Evolutionary conservation across 2,797 vertebrate species (phyloP).

Genomic region (Todus mexicanus): DNA sequence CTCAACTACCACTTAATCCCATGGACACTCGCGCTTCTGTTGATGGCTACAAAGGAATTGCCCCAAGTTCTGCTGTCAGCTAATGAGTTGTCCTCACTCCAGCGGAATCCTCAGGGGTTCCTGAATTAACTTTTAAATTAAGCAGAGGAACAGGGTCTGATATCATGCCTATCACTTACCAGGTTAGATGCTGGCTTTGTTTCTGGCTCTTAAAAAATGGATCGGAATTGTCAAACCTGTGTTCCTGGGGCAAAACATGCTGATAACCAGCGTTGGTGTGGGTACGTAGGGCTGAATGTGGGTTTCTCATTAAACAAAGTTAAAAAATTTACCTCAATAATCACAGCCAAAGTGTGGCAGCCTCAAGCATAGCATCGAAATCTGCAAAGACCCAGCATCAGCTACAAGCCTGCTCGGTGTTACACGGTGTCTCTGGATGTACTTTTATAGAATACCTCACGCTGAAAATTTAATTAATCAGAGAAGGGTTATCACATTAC

Average conservation of each 20-base stretch:
- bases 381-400: background rate
- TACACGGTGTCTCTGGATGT: background rate
- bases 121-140: background rate
- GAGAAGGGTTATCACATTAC: conserved; percentile 22
- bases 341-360: background rate
- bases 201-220: background rate
- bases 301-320: background rate
- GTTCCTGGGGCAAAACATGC: accelerated
- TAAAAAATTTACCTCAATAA: background rate
- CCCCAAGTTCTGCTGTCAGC: background rate
- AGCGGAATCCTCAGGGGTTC: background rate
- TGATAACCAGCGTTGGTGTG: accelerated
- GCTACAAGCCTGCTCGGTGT: background rate
- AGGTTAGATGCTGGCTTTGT: background rate
- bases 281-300: background rate
- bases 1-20: background rate
- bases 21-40: background rate
- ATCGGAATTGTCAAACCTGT: background rate
- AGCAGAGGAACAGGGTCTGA: background rate
- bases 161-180: background rate
- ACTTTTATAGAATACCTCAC: conserved; percentile 3
- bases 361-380: background rate
- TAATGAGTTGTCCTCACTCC: background rate
- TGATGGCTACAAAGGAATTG: background rate
- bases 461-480: conserved; percentile 49